Evolutionary conservation across 2,888 invertebrate species (phyloP).

Genomic region (Sinelater perroti): DNA sequence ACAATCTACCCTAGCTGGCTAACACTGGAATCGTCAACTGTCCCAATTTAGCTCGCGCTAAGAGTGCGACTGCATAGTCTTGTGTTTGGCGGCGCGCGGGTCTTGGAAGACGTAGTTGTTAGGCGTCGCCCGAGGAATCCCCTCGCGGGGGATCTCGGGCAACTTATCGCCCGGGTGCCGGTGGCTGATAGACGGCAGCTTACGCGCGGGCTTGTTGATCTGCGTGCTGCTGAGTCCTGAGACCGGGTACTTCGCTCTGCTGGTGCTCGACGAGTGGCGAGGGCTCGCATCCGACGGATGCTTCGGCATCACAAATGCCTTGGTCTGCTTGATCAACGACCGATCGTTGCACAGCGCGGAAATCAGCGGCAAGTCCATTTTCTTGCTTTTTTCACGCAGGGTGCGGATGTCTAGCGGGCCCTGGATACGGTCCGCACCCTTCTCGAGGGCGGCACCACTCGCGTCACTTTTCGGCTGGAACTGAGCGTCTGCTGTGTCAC

Average conservation of each 20-base stretch:
- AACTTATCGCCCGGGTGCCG: conserved; percentile 82
- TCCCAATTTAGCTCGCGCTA: conserved; percentile 40
- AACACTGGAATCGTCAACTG: conserved; percentile 53
- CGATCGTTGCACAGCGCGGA: conserved; percentile 94
- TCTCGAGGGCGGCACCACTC: conserved; percentile 35
- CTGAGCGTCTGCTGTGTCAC: conserved; percentile 31
- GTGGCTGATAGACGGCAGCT: conserved; percentile 66
- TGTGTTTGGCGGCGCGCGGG: conserved; percentile 56
- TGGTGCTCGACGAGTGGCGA: conserved; percentile 59
- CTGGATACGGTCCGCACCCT: conserved; percentile 28
- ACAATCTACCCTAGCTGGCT: conserved; percentile 43
- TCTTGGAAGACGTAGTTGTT: conserved; percentile 72
- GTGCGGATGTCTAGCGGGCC: conserved; percentile 78
- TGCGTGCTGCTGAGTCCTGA: conserved; percentile 70
- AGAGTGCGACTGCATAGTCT: conserved; percentile 59
- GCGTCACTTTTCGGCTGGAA: conserved; percentile 34
- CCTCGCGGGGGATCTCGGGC: conserved; percentile 70
- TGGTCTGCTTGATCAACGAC: conserved; percentile 87
- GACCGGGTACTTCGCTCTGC: conserved; percentile 71
- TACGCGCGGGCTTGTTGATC: conserved; percentile 67
- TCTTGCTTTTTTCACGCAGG: conserved; percentile 86
- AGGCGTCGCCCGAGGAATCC: conserved; percentile 69
- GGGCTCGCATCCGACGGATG: conserved; percentile 58
- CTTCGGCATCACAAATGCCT: conserved; percentile 83
- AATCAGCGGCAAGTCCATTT: conserved; percentile 89